Base-by-base conservation (phyloP, 2,797 vertebrate genomes). In the Carcharodon carcharias region DNA sequence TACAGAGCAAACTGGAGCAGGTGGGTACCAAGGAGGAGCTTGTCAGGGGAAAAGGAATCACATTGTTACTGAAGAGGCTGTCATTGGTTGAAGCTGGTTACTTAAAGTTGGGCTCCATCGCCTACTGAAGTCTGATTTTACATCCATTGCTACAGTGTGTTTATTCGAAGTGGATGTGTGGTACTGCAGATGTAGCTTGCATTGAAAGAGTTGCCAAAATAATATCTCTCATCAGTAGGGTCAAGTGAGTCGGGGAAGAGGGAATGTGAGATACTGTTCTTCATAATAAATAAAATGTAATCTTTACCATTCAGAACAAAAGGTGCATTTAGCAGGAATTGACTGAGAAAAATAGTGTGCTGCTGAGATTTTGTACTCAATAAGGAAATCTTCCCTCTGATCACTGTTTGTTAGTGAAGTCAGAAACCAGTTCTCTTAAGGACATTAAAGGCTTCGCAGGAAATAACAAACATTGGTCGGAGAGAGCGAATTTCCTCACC, bases 1-100 rank as follows among this genome's bases (percentile, higher is more conserved):
- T 99, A 67, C 98, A 98, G 61, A 97, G 97, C 97, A 98, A 98
- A 96, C 98, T 99, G 97, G 98, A 99, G 96, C 98, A 98, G 98
- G 98, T 99, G 96, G 97, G 97, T 31, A 12, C 50, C 6, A 0
- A 0, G 35, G 31, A 63, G 45, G 28, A 45, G 80, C 40, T 0
- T 54, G 31, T 50, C 3, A 69, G 63, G 73, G 73, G 58, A 18
- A 26, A 50, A n/a, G 16, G 12, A 18, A 50, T n/a, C 26, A 21
- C 56, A 16, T 14, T 91, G 88, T 61, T 50, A 35, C 4, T 4
- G 12, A 7, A 61, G 6, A 16, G 31, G 28, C 45, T 2, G 3
- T 61, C 88, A 6, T 5, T 35, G 12, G 26, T 14, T 58, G 87
- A 56, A 88, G 88, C 28, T 3, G 0, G 14, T 61, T 45, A 45